Evolutionary conservation across 2,113 vertebrate species (phyloP).

Genomic region (Tauraco erythrolophus): DNA sequence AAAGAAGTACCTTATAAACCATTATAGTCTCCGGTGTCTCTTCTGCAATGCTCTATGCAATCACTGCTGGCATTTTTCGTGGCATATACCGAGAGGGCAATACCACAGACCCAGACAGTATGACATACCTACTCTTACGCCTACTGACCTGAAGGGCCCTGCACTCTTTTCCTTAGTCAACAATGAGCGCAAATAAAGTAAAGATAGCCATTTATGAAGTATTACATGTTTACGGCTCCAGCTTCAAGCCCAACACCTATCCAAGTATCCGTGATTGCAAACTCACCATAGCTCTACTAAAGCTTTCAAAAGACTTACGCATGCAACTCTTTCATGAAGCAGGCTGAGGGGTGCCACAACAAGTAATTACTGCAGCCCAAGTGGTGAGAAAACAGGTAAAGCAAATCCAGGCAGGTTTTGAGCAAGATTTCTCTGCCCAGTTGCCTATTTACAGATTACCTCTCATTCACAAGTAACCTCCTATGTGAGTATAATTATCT

Average conservation of each 20-base stretch:
- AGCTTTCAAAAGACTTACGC: not conserved
- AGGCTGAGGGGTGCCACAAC: conserved; percentile 4
- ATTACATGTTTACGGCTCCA: not conserved
- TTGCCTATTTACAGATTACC: not conserved
- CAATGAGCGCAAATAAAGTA: not conserved
- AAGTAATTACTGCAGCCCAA: conserved; percentile 16
- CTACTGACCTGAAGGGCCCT: not conserved
- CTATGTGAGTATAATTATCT: not conserved
- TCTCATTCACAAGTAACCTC: not conserved
- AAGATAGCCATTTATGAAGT: not conserved
- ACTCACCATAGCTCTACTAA: not conserved
- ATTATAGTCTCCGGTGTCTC: not conserved
- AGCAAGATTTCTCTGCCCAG: not conserved
- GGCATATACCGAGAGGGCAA: not conserved
- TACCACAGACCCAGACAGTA: not conserved
- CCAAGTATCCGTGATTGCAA: not conserved
- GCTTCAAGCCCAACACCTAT: not conserved
- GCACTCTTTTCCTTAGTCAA: not conserved
- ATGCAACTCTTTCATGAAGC: not conserved
- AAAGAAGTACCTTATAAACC: not conserved
- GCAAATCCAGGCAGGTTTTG: conserved; percentile 53
- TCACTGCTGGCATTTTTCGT: not conserved
- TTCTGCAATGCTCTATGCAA: not conserved
- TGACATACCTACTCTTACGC: not conserved
- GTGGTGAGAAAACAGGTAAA: conserved; percentile 25